Percentiles rank a stretch among this genome's conserved stretches.
Evolutionary conservation across 2,797 vertebrate genomes (phyloP).

Genomic region (Cossypha heuglini): DNA sequence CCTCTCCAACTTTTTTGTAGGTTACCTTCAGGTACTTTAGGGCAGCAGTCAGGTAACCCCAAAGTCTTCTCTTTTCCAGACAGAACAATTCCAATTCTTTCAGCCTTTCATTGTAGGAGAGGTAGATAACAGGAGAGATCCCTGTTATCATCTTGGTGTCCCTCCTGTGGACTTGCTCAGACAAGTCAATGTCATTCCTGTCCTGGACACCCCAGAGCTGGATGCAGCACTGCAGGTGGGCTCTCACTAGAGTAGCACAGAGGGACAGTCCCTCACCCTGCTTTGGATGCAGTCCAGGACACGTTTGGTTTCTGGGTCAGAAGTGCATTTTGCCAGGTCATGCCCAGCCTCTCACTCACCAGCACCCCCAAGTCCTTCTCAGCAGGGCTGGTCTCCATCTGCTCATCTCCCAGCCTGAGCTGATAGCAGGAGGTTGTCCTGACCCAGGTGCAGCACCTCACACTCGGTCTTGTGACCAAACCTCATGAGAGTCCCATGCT

Average conservation of each 20-base stretch:
- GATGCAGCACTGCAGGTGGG: fast-evolving
- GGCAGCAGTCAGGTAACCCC: background rate
- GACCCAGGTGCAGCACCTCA: fast-evolving
- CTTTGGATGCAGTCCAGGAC: background rate
- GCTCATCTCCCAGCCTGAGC: background rate
- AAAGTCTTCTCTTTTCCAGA: background rate
- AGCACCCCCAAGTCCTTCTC: background rate
- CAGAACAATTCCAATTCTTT: background rate
- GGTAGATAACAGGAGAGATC: no score
- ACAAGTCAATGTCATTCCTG: fast-evolving
- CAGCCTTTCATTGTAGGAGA: background rate
- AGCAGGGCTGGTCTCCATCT: background rate
- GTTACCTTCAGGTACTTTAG: background rate
- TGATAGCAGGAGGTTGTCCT: background rate
- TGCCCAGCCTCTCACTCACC: background rate
- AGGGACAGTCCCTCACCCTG: background rate
- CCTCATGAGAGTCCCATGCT: no score
- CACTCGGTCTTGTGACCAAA: background rate
- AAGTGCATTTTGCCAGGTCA: background rate
- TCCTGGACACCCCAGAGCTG: background rate
- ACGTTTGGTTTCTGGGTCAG: fast-evolving
- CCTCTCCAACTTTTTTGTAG: background rate
- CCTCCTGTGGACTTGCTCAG: background rate
- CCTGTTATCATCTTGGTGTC: background rate
- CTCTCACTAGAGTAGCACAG: background rate